These are phyloP conservation scores for Dolichoris vasculosae DNA, from an alignment of 1,140 invertebrate genomes.

Conservation along the genomic window DNA sequence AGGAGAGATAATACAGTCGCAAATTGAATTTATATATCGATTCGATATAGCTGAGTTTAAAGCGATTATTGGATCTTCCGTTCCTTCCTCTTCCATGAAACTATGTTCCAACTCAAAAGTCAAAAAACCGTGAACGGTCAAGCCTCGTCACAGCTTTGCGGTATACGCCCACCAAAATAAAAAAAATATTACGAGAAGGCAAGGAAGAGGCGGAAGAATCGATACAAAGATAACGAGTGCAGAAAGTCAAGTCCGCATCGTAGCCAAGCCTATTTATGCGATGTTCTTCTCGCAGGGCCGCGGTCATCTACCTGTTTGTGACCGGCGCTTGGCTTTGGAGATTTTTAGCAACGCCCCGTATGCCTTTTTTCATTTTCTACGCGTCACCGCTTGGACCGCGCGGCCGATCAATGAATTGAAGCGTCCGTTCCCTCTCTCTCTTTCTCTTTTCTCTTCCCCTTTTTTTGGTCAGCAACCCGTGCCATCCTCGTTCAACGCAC, in stretches of 20 bases:
- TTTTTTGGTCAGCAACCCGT: slow-evolving; percentile 60
- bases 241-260: neutral
- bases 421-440: slow-evolving; percentile 63
- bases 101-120: too few relatives aligned
- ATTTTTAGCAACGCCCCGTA: slow-evolving; percentile 68
- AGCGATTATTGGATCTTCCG: too few relatives aligned
- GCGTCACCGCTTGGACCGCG: slow-evolving; percentile 69
- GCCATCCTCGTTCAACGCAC: slow-evolving; percentile 63
- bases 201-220: too few relatives aligned
- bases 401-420: slow-evolving; percentile 75
- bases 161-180: neutral
- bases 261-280: neutral
- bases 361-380: slow-evolving; percentile 67
- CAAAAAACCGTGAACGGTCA: too few relatives aligned
- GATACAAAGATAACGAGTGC: neutral
- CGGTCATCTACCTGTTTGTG: slow-evolving; percentile 28
- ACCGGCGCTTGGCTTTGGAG: slow-evolving; percentile 60
- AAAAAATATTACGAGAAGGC: neutral
- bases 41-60: too few relatives aligned
- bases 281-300: neutral
- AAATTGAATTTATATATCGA: too few relatives aligned
- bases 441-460: slow-evolving; percentile 62
- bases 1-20: too few relatives aligned
- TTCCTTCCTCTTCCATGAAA: too few relatives aligned
- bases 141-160: too few relatives aligned